phyloP scores from a whole-genome alignment of 2,888 invertebrate genomes.

The Coenonympha glycerion region DNA sequence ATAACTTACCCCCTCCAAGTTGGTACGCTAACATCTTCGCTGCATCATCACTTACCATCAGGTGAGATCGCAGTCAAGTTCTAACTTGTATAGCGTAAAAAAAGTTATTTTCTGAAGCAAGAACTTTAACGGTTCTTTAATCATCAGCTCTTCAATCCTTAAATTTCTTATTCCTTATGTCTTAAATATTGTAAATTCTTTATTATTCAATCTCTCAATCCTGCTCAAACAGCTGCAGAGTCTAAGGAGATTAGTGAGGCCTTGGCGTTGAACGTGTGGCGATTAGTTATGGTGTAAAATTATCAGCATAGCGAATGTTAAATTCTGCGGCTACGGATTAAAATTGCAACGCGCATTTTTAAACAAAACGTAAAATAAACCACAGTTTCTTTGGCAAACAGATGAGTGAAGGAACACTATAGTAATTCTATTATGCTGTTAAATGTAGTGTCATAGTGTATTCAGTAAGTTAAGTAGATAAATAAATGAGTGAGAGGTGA shows the following conservation, averaged over 20 bases:
- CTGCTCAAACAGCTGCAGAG: too few species aligned
- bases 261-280: conserved; percentile 6
- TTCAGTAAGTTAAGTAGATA: conserved; percentile 13
- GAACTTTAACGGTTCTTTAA: too few species aligned
- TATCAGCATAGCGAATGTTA: conserved; percentile 55
- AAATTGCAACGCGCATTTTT: conserved; percentile 10
- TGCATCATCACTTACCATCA: too few species aligned
- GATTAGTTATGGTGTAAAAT: conserved; percentile 22
- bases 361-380: background rate
- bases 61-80: too few species aligned
- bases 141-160: too few species aligned
- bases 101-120: too few species aligned
- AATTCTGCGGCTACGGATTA: conserved; percentile 26
- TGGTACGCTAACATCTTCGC: too few species aligned
- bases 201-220: too few species aligned
- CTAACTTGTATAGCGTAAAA: too few species aligned
- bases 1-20: too few species aligned
- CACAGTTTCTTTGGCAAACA: background rate
- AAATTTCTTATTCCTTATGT: too few species aligned
- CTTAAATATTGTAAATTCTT: too few species aligned
- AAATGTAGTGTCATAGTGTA: conserved; percentile 2
- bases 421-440: background rate
- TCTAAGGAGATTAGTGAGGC: conserved; percentile 1
- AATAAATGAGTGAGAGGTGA: conserved; percentile 25
- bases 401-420: conserved; percentile 6